Evolutionary conservation across 1,140 invertebrate species (phyloP).

Genomic region (Bicyclus anynana): DNA sequence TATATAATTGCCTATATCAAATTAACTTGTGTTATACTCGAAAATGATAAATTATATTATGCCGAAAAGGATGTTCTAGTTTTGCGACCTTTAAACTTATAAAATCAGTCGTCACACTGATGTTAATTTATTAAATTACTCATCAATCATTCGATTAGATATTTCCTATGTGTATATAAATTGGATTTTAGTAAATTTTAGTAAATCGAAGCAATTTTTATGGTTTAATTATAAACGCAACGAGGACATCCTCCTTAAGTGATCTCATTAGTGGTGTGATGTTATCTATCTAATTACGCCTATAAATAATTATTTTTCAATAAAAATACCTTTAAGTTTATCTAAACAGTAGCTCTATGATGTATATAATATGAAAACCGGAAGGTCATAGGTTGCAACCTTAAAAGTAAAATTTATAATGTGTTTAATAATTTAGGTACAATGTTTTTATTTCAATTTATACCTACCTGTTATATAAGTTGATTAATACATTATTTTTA

Average conservation of each 20-base stretch:
- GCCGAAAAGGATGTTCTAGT: conserved; percentile 27
- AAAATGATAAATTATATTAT: conserved; percentile 1
- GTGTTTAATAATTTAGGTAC: too few relatives aligned
- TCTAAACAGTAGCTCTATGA: too few relatives aligned
- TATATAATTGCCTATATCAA: neutral
- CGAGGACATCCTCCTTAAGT: neutral
- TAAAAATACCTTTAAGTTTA: too few relatives aligned
- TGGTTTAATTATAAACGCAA: neutral
- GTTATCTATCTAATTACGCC: neutral
- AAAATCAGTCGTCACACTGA: neutral
- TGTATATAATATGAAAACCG: too few relatives aligned
- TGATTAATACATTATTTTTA: too few relatives aligned
- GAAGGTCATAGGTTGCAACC: too few relatives aligned
- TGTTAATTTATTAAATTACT: neutral
- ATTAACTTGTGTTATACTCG: neutral
- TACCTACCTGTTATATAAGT: too few relatives aligned
- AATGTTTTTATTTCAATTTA: too few relatives aligned
- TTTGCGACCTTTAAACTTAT: neutral
- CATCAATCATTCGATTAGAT: neutral
- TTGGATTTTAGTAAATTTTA: neutral
- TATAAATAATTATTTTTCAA: too few relatives aligned
- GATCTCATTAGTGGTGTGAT: neutral
- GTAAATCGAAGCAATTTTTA: neutral
- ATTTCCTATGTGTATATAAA: conserved; percentile 2
- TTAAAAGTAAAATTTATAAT: too few relatives aligned